Base-by-base conservation (phyloP, 2,113 vertebrate genomes). In the crab-eating macaque (Macaca fascicularis) region DNA sequence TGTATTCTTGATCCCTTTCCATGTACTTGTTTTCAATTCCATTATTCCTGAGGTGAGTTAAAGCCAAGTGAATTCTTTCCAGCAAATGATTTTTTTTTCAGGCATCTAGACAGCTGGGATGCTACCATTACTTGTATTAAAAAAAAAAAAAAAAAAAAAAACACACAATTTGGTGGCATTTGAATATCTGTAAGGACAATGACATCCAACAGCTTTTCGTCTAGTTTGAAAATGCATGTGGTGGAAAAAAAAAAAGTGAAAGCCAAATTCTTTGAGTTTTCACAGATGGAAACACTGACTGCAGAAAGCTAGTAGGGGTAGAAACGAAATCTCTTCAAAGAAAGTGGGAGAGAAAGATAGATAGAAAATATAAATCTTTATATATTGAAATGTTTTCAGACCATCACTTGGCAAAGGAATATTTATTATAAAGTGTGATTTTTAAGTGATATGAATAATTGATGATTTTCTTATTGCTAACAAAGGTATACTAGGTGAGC, bases 131-230 rank as follows among this genome's bases (percentile, higher is more conserved):
- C 30, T 67, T 85, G 38, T 69, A 72, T 72, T 95, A 5, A 52
- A 20, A 9, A 32, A 55, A 48, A n/a, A n/a, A 45, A 9, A 32
- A 55, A 48, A n/a, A n/a, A 45, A 50, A n/a, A 59, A 59, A 20
- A 55, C 61, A 82, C 45, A 48, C 35, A 78, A 55, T 22, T 79
- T 50, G 52, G 38, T 87, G 40, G 19, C 5, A 76, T 80, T 94
- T 90, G 89, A 90, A 55, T 90, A 80, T 92, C 14, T 70, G 13
- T 89, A 30, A 94, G 50, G n/a, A 89, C 52, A 95, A 22, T 86
- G 90, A 25, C 61, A 90, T 61, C 14, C 82, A 96, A 94, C 35
- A 93, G n/a, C 19, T 96, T 96, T 95, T 84, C 67, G 89, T 67
- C 9, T 59, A 70, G 59, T 90, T 80, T 90, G 61, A 96, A 92